Evolutionary conservation across 1,140 invertebrate species (phyloP), one percentile per base, ranked within the genome.

Genomic region (Idris sp.): DNA sequence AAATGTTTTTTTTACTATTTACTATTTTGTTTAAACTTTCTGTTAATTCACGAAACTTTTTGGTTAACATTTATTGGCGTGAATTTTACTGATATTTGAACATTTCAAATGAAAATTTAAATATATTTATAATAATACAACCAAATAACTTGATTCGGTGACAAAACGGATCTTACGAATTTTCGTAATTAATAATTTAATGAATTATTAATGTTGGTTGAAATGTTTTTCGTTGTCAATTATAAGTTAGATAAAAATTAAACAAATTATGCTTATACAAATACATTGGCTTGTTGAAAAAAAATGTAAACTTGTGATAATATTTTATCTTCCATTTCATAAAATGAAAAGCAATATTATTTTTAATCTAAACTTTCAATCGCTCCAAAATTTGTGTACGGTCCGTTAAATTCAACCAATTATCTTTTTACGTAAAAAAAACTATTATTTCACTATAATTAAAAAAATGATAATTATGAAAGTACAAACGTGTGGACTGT

Each of bases 401-500:
- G 18, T 18, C 16, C 43, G 48, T 48, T 10, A 53, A 72, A 72
- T 62, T 62, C 67, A 72, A 62, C 58, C 36, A 35, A 25, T 49
- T 15, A 18, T 30, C 8, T 2, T 30, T n/a, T 4, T 6, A 30
- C n/a, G 28, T 30, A 6, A 22, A 22, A 25, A 15, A 38, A 8
- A 11, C 2, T 41, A 4, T 31, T 48, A 40, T 36, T 46, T 46
- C 15, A 2, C 36, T 14, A 62, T 18, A 2, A 10, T 36, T 41
- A 3, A 5, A 44, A 36, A 53, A 43, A 43, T 43, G 22, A 44
- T 54, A 62, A 40, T 68, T 36, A 51, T 26, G n/a, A 62, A 56
- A 71, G 67, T 71, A 71, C 67, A 71, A 71, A 71, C 8, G 14
- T 19, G 33, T 36, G n/a, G 31, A 43, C n/a, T n/a, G n/a, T n/a